Evolutionary conservation across 1,140 invertebrate species (phyloP).

Genomic region (Antheraea pernyi): DNA sequence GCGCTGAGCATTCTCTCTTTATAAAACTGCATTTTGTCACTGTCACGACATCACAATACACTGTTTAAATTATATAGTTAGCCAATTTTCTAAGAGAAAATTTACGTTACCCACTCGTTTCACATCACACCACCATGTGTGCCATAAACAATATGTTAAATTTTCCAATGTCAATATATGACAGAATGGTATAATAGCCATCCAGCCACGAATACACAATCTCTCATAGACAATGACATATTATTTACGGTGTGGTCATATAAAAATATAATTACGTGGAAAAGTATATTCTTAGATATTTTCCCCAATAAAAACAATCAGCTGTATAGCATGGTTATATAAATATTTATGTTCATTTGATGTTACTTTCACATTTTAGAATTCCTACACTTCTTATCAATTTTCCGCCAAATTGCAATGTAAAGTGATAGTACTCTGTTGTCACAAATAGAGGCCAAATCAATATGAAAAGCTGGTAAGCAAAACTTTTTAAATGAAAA

Average conservation of each 20-base stretch:
- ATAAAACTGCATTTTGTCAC: constrained; percentile 77
- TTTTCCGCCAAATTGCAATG: too few relatives aligned
- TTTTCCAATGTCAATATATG: constrained; percentile 12
- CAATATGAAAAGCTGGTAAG: too few relatives aligned
- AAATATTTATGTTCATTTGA: too few relatives aligned
- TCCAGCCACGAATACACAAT: constrained; percentile 27
- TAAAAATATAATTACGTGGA: neutral
- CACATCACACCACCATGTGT: constrained; percentile 28
- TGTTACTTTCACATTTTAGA: too few relatives aligned
- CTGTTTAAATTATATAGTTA: constrained; percentile 19
- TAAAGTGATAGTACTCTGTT: too few relatives aligned
- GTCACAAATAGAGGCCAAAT: too few relatives aligned
- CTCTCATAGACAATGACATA: constrained; percentile 26
- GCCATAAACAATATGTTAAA: constrained; percentile 8
- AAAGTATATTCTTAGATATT: neutral
- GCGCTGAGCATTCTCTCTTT: constrained; percentile 75
- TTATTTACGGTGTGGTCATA: neutral
- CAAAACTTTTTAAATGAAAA: too few relatives aligned
- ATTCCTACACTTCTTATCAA: too few relatives aligned
- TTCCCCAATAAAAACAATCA: too few relatives aligned
- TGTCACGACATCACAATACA: constrained; percentile 68
- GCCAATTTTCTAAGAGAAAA: constrained; percentile 23
- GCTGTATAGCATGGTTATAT: too few relatives aligned
- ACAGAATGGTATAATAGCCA: constrained; percentile 4
- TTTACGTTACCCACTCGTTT: constrained; percentile 18